Conservation (phyloP, 2,888 invertebrate genomes). For the Drosophila formosana region DNA sequence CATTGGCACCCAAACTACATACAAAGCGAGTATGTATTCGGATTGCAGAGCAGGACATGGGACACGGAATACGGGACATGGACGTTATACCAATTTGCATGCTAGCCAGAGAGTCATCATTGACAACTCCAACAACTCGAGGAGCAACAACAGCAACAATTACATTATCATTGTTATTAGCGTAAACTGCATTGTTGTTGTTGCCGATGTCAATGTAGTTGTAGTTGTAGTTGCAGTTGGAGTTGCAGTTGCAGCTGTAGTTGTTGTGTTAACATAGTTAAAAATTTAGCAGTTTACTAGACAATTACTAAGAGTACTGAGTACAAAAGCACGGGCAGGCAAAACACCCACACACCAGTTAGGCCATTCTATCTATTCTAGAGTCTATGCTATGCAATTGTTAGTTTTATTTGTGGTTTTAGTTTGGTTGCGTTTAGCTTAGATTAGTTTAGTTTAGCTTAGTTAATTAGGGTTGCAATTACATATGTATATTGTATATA, state of each 20-base stretch:
- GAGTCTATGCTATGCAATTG: conserved; percentile 46
- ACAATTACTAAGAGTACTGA: conserved; percentile 48
- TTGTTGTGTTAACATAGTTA: conserved; percentile 46
- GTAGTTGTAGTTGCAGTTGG: conserved; percentile 4
- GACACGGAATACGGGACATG: conserved; percentile 24
- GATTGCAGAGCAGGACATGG: conserved; percentile 14
- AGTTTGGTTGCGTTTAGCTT: conserved; percentile 23
- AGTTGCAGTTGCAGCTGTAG: conserved; percentile 9
- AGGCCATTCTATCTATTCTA: conserved; percentile 13
- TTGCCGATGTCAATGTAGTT: conserved; percentile 2
- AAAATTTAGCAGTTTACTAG: conserved; percentile 58
- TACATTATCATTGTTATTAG: conserved; percentile 3
- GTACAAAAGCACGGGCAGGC: conserved; percentile 32
- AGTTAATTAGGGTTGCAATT: conserved; percentile 67
- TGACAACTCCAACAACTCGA: conserved; percentile 25
- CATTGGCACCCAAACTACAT: conserved; percentile 6
- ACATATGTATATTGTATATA: conserved; percentile 30
- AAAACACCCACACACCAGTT: conserved; percentile 46
- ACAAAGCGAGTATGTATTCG: conserved; percentile 3
- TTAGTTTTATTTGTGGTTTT: conserved; percentile 47
- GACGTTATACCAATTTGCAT: conserved; percentile 67
- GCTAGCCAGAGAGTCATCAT: conserved; percentile 27
- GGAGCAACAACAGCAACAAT: conserved; percentile 8
- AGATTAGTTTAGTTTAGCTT: conserved; percentile 22
- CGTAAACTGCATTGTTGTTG: conserved; percentile 1